Base-by-base conservation (phyloP, 2,113 vertebrate genomes). In the Saccopteryx leptura region DNA sequence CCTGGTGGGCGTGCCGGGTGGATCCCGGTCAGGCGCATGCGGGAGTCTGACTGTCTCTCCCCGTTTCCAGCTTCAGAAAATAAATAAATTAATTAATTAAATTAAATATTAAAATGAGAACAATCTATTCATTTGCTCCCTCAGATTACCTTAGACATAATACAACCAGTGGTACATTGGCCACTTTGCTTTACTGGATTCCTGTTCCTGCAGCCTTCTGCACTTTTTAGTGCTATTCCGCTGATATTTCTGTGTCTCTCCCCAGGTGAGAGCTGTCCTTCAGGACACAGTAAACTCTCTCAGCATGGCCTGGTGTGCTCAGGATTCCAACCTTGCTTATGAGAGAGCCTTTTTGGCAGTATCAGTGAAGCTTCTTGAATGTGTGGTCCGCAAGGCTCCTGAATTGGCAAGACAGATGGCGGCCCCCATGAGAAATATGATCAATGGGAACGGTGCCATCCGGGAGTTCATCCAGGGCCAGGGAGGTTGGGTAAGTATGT, bases 401-500 rank as follows among this genome's bases (percentile, higher is more conserved):
- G 1, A 21, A 26, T 0, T 21, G 5, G 52, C 63, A 56, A 9
- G 0, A 1, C 52, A 61, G 78, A 14, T 78, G 94, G 74, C 2
- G 19, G 0, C 0, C 14, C 15, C 71, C 19, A 17, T 98, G 6
- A 60, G 0, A 1, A 0, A 12, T 2, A 71, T 50, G 79, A 98
- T 98, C 69, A 98, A 79, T 7, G 86, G 81, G 52, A 95, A 97
- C 33, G 4, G 3, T 31, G 91, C 7, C 88, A 60, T 98, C 78
- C 97, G 91, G 58, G 88, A 18, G 21, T 98, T 97, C 66, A 96
- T 98, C 19, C 88, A 97, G 95, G 9, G 24, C 19, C n/a, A 26
- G 0, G 98, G 98, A 2, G 98, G 98, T 58, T 98, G 98, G 98
- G 98, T 98, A 86, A 98, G 98, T 97, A 15, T 26, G 28, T 13